These are phyloP conservation scores for Pterostichus madidus DNA, from an alignment of 2,888 invertebrate genomes.

Conservation along the genomic window DNA sequence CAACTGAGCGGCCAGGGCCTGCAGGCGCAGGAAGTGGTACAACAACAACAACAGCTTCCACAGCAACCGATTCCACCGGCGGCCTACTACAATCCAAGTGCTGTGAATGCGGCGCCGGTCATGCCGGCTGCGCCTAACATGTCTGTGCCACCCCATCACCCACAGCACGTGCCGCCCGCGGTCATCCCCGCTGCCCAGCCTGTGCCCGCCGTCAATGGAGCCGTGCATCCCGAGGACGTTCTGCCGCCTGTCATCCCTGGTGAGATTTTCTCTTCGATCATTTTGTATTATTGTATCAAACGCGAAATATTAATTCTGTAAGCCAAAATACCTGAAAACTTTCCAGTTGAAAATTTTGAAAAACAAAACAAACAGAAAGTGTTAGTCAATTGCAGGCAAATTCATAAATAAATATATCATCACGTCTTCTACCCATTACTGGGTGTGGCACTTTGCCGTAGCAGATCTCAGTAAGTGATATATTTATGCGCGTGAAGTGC, in stretches of 20 bases:
- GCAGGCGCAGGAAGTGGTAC: conserved; percentile 66
- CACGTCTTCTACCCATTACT: too few relatives aligned
- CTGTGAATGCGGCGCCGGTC: conserved; percentile 71
- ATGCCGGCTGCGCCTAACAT: conserved; percentile 71
- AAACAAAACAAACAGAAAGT: too few relatives aligned
- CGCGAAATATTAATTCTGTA: too few relatives aligned
- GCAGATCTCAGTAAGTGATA: too few relatives aligned
- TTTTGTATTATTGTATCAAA: too few relatives aligned
- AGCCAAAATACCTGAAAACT: too few relatives aligned
- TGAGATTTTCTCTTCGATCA: conserved; percentile 63
- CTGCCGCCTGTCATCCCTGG: conserved; percentile 72
- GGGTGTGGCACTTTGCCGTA: too few relatives aligned
- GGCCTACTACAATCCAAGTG: conserved; percentile 73
- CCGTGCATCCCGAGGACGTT: conserved; percentile 76
- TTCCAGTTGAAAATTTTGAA: too few relatives aligned
- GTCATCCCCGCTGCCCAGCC: conserved; percentile 70
- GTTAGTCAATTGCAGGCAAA: too few relatives aligned
- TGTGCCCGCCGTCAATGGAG: conserved; percentile 75
- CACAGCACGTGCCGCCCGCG: conserved; percentile 71
- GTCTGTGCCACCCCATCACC: conserved; percentile 72
- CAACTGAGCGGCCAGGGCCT: conserved; percentile 74
- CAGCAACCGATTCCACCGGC: conserved; percentile 71
- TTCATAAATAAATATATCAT: too few relatives aligned
- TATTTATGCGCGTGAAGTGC: too few relatives aligned
- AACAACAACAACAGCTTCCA: conserved; percentile 68